Evolutionary conservation across 2,797 vertebrate genomes (phyloP).

Genomic region (Poeciliopsis presidionis): DNA sequence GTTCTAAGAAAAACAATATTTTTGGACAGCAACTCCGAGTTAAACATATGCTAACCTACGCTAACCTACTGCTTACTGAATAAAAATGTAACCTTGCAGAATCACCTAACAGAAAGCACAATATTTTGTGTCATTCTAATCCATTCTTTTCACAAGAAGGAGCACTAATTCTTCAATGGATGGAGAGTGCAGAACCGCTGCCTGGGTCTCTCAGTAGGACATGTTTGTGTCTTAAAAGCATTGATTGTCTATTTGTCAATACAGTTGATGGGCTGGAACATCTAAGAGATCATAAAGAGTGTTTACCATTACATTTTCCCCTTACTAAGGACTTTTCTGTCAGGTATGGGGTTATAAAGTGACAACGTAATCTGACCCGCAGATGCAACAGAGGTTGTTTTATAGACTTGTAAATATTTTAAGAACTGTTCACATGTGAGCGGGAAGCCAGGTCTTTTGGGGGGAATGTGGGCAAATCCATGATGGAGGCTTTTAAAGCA

Average conservation of each 20-base stretch:
- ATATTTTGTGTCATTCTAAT: conserved; percentile 17
- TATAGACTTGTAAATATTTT: conserved; percentile 1
- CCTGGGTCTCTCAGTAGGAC: conserved; percentile 5
- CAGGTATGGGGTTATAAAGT: neutral
- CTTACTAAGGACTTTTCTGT: conserved; percentile 2
- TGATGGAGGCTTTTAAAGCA: neutral
- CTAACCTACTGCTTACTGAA: neutral
- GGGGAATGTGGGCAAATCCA: neutral
- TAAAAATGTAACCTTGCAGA: neutral
- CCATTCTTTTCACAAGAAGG: conserved; percentile 4
- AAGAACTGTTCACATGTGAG: neutral
- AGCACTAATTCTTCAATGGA: conserved; percentile 6
- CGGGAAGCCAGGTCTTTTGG: neutral
- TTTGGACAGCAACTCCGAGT: neutral
- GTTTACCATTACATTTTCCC: conserved; percentile 1
- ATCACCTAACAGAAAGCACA: neutral
- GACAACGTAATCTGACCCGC: neutral
- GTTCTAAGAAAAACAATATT: neutral
- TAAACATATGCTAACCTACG: neutral
- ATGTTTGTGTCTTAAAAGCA: conserved; percentile 25
- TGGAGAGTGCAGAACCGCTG: conserved; percentile 1
- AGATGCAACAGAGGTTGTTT: neutral
- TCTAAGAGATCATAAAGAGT: conserved; percentile 18
- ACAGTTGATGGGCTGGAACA: conserved; percentile 19
- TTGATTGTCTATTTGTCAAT: conserved; percentile 36